Evolutionary conservation across 2,797 vertebrate genomes (phyloP).

Genomic region (Sitta carolinensis): DNA sequence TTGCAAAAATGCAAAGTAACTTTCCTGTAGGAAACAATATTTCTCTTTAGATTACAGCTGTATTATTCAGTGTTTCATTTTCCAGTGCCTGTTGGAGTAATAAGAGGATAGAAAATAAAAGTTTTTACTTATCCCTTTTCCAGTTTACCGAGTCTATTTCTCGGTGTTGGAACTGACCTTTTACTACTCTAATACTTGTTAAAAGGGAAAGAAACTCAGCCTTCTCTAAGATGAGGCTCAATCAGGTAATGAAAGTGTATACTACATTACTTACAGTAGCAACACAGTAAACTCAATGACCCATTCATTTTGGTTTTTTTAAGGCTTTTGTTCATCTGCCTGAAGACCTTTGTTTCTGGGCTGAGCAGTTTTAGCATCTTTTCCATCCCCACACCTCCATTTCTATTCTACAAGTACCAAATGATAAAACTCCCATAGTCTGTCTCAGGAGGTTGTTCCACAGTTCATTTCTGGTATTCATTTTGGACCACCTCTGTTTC

Average conservation of each 20-base stretch:
- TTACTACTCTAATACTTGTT: neutral
- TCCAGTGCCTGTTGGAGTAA: neutral
- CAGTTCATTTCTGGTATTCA: neutral
- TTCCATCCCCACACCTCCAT: fast-evolving
- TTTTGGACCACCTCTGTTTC: neutral
- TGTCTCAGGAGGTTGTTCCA: neutral
- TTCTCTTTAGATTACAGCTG: neutral
- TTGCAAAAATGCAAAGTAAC: neutral
- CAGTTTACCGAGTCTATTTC: neutral
- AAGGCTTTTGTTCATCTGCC: neutral
- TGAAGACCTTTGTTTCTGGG: neutral
- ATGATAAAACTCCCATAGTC: neutral
- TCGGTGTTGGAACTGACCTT: neutral
- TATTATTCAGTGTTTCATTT: neutral
- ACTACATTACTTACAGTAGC: neutral
- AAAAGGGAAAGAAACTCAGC: neutral
- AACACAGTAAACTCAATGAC: neutral
- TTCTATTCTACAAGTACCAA: neutral
- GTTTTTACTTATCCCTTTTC: neutral
- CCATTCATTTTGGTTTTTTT: neutral
- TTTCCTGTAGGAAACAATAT: neutral
- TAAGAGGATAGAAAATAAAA: neutral
- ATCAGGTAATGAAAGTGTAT: neutral
- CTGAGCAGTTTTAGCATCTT: neutral
- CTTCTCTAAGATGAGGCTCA: neutral